Conservation (phyloP, 2,797 vertebrate genomes). For the Diglossa cyanea region DNA sequence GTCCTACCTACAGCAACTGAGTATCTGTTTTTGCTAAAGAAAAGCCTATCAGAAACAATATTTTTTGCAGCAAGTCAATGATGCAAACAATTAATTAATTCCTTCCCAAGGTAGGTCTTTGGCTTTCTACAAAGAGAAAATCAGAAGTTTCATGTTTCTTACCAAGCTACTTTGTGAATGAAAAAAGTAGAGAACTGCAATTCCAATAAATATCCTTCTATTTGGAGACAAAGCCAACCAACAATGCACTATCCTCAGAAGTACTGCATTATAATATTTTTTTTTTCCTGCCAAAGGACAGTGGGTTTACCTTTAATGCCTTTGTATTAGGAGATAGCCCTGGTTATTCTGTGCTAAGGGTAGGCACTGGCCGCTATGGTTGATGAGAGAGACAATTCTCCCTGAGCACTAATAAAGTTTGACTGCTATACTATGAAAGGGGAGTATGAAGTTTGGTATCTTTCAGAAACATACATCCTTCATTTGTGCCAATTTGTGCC, state of each 20-base stretch:
- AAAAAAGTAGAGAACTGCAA: background rate
- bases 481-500: background rate
- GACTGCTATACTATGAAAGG: background rate
- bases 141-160: background rate
- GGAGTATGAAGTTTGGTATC: background rate
- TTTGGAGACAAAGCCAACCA: background rate
- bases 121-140: background rate
- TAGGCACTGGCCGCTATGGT: background rate
- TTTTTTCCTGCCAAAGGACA: background rate
- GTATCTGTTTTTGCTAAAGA: background rate
- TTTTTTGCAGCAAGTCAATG: background rate
- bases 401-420: background rate
- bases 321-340: background rate
- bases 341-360: background rate
- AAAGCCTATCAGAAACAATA: background rate
- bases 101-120: background rate
- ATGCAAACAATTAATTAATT: background rate
- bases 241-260: background rate
- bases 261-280: background rate
- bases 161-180: background rate
- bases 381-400: background rate
- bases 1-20: background rate
- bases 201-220: background rate
- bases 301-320: background rate
- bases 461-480: background rate